Evolutionary conservation across 2,888 invertebrate genomes (phyloP).

Genomic region (Electrophaes corylata): DNA sequence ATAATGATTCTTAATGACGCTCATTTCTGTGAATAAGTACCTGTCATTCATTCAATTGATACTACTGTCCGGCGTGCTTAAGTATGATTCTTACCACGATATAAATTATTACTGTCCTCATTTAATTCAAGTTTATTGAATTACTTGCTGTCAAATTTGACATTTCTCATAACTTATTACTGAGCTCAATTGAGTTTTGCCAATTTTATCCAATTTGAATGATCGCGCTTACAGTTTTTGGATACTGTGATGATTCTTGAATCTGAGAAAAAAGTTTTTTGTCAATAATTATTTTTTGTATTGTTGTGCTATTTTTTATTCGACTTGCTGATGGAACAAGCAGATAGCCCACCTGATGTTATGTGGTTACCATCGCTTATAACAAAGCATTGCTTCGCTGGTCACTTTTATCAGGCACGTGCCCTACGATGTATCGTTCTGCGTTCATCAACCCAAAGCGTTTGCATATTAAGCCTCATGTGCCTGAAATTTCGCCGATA

Average conservation of each 20-base stretch:
- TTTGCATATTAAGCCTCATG: too few species aligned
- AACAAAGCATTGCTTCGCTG: too few species aligned
- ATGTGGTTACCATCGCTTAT: too few species aligned
- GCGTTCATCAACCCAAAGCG: too few species aligned
- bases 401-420: too few species aligned
- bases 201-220: neutral
- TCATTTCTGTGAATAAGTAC: slow-evolving; percentile 2
- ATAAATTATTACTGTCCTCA: slow-evolving; percentile 9
- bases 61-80: neutral
- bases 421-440: too few species aligned
- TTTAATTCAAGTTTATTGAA: slow-evolving; percentile 8
- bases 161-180: neutral
- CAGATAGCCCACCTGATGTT: too few species aligned
- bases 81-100: neutral
- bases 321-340: too few species aligned
- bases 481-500: too few species aligned
- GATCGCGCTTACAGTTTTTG: neutral
- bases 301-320: too few species aligned
- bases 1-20: neutral
- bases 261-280: too few species aligned
- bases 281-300: too few species aligned
- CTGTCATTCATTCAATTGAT: slow-evolving; percentile 2
- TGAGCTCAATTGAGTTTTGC: slow-evolving; percentile 5
- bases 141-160: slow-evolving; percentile 12
- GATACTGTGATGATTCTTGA: neutral